Base-by-base conservation (phyloP, 2,888 invertebrate species). In the Lasioglossum villosulum region DNA sequence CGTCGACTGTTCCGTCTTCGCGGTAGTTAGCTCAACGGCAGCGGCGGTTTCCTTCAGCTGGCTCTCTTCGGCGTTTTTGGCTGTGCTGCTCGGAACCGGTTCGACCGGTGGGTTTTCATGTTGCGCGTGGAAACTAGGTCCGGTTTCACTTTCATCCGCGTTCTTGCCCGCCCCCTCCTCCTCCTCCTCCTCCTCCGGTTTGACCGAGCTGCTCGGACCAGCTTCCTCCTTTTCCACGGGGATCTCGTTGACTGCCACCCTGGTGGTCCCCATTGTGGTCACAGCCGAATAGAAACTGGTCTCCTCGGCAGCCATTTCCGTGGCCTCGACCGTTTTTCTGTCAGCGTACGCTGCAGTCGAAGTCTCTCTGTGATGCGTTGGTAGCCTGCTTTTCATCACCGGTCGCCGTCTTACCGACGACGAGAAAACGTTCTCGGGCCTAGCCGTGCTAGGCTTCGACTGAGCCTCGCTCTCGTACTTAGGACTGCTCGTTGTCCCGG, bases 241-340 rank as follows among this genome's bases (percentile, higher is more conserved):
- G 19, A 90, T 87, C 83, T 96, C 96, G 63, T 92, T 95, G 19
- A 93, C 93, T 14, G 93, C 89, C 86, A 88, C 83, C 39, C 82
- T 89, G 14, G 80, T 79, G 42, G 78, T 78, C 70, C 93, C 93
- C 78, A 95, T 93, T 68, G 87, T 90, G 19, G 93, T 95, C 95
- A 90, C 96, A 90, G 93, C 80, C 94, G 96, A 95, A 95, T 96
- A 71, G 96, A 96, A 87, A 94, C 95, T 92, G 95, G 96, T 93
- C 95, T 96, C 93, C 95, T 96, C 90, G 94, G 95, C 91, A 27
- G 93, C 77, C 93, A 92, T 93, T 96, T 97, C 90, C 95, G 96
- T 83, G 92, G 95, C 85, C 95, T 96, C 56, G 94, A 93, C 93
- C 95, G 95, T 16, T 95, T 95, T 91, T 76, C 89, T 83, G 30